phyloP scores from a whole-genome alignment of 2,888 invertebrate genomes.

The Clusia tigrina region DNA sequence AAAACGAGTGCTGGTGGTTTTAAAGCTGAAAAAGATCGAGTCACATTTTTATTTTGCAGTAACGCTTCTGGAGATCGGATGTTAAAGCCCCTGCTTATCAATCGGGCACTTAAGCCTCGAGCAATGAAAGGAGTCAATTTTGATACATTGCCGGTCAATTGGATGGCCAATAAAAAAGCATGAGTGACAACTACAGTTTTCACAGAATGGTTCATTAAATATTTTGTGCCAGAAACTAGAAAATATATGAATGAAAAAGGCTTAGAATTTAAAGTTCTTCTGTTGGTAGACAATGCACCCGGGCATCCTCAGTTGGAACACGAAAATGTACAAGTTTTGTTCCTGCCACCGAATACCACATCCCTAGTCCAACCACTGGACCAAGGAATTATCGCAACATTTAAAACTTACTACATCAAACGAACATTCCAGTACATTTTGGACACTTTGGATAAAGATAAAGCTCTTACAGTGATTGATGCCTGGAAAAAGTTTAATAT shows the following conservation, averaged over 20 bases:
- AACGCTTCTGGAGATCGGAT: conserved; percentile 46
- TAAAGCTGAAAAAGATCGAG: conserved; percentile 46
- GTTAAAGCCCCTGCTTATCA: conserved; percentile 41
- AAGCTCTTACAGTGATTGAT: conserved; percentile 34
- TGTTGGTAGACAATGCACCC: conserved; percentile 41
- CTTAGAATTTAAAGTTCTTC: conserved; percentile 38
- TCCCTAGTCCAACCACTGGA: too few relatives aligned
- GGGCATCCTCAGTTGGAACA: conserved; percentile 38
- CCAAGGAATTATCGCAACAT: too few relatives aligned
- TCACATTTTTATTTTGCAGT: conserved; percentile 46
- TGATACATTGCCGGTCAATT: conserved; percentile 42
- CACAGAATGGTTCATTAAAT: conserved; percentile 37
- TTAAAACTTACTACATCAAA: too few relatives aligned
- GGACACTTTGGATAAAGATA: conserved; percentile 25
- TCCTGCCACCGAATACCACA: conserved; percentile 48
- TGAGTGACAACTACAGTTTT: too few relatives aligned
- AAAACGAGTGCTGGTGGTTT: conserved; percentile 40
- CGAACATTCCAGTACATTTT: too few relatives aligned
- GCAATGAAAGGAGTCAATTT: conserved; percentile 35
- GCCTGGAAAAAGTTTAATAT: conserved; percentile 44
- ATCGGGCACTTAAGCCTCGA: background rate
- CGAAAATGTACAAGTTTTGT: conserved; percentile 38
- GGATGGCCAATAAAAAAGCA: conserved; percentile 45
- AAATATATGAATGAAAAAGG: too few relatives aligned
- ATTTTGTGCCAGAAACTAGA: too few relatives aligned